These are phyloP conservation scores for Caprella mutica DNA, from an alignment of 2,888 invertebrate genomes.

Conservation along the genomic window DNA sequence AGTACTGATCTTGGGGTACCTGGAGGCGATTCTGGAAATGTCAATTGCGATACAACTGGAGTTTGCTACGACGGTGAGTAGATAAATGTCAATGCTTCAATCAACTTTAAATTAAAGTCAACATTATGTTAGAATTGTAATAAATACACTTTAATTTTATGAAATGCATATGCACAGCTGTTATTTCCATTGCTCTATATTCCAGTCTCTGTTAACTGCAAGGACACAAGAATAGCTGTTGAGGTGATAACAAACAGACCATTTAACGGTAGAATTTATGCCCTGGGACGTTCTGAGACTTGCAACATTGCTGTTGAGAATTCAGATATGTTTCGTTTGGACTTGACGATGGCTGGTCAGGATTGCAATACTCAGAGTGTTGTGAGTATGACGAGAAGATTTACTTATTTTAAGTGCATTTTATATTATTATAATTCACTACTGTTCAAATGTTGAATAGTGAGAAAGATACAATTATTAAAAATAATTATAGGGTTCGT, in stretches of 20 bases:
- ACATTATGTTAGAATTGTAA: too few species aligned
- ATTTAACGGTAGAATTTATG: slow-evolving; percentile 88
- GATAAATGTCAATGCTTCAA: too few species aligned
- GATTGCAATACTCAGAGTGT: slow-evolving; percentile 92
- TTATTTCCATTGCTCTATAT: slow-evolving; percentile 35
- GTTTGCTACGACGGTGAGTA: slow-evolving; percentile 80
- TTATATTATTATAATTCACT: too few species aligned
- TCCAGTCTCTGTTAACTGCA: slow-evolving; percentile 83
- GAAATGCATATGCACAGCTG: too few species aligned
- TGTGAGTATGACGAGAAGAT: slow-evolving; percentile 49
- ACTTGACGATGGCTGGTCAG: slow-evolving; percentile 84
- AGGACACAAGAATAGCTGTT: slow-evolving; percentile 84
- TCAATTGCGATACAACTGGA: slow-evolving; percentile 86
- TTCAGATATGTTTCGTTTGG: slow-evolving; percentile 80
- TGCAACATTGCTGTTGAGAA: slow-evolving; percentile 89
- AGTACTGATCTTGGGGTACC: background rate
- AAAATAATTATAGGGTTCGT: too few species aligned
- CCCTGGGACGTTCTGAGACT: slow-evolving; percentile 77
- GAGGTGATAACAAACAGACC: slow-evolving; percentile 86
- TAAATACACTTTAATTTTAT: too few species aligned
- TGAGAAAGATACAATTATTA: too few species aligned
- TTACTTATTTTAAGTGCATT: background rate
- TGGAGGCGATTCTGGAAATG: slow-evolving; percentile 50
- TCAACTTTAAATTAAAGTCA: too few species aligned
- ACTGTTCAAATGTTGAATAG: too few species aligned